These are phyloP conservation scores for Dunckerocampus dactyliophorus DNA, from an alignment of 2,113 vertebrate genomes.

Conservation along the genomic window DNA sequence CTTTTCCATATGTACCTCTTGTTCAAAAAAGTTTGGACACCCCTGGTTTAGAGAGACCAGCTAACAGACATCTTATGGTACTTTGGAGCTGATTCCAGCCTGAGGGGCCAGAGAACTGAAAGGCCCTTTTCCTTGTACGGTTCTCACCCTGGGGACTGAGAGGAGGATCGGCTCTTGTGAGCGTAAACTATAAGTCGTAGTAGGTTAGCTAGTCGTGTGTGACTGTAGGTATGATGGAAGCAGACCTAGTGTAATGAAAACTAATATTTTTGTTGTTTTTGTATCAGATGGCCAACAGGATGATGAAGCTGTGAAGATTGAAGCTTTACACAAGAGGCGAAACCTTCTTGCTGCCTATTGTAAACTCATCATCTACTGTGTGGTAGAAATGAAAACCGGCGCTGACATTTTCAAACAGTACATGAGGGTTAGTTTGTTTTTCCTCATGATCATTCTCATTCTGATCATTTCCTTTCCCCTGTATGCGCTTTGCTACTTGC, in stretches of 20 bases:
- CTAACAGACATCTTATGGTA: too few species aligned
- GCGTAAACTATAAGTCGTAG: too few species aligned
- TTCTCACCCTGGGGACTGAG: too few species aligned
- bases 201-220: too few species aligned
- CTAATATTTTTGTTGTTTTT: neutral
- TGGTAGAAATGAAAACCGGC: slow-evolving; percentile 97
- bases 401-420: slow-evolving; percentile 99
- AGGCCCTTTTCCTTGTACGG: too few species aligned
- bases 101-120: too few species aligned
- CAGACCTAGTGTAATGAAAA: neutral
- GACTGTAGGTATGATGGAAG: neutral
- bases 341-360: slow-evolving; percentile 97
- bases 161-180: too few species aligned
- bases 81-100: too few species aligned
- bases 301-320: slow-evolving; percentile 97
- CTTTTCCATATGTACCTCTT: too few species aligned
- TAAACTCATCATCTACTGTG: slow-evolving; percentile 98
- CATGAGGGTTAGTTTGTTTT: slow-evolving; percentile 84
- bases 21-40: too few species aligned
- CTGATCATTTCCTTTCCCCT: neutral
- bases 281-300: slow-evolving; percentile 92
- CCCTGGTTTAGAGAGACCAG: too few species aligned
- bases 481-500: neutral
- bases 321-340: slow-evolving; percentile 97
- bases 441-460: neutral